Conservation (phyloP, 2,888 invertebrate genomes). For the Seira musarum region DNA sequence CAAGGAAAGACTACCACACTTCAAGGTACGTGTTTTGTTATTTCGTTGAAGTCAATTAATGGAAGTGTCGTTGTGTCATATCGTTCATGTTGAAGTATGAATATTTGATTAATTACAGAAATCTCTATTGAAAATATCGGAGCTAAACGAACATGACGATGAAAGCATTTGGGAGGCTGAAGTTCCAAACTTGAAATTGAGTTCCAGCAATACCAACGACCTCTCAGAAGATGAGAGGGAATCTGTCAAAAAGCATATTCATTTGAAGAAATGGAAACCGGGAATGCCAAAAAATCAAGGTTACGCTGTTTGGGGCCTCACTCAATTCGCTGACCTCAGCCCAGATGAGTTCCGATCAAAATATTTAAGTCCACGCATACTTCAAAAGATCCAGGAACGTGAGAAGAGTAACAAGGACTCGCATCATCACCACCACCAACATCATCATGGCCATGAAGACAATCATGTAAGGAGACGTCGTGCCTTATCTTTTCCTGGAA, state of each 20-base stretch:
- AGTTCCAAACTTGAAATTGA: constrained; percentile 38
- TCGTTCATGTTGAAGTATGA: no score
- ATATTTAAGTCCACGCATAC: constrained; percentile 72
- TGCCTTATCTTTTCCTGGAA: constrained; percentile 60
- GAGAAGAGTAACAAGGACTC: constrained; percentile 52
- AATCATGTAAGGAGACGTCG: constrained; percentile 58
- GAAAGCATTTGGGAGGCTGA: constrained; percentile 71
- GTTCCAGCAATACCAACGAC: constrained; percentile 24
- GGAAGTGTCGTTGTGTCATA: no score
- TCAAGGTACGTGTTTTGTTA: constrained; percentile 67
- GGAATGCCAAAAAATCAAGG: constrained; percentile 69
- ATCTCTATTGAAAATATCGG: constrained; percentile 74
- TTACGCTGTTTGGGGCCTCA: constrained; percentile 77
- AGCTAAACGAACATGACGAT: constrained; percentile 74
- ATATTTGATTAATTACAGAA: constrained; percentile 72
- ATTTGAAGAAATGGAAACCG: constrained; percentile 61
- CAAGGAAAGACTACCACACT: constrained; percentile 56
- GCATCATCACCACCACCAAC: constrained; percentile 49
- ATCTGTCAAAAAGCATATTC: constrained; percentile 42
- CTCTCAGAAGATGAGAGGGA: constrained; percentile 25
- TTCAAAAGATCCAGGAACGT: constrained; percentile 58
- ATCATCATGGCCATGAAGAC: constrained; percentile 15
- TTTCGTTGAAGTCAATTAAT: no score
- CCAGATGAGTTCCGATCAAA: constrained; percentile 76
- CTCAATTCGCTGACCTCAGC: constrained; percentile 78